Evolutionary conservation across 2,113 vertebrate species (phyloP).

Genomic region (Miniopterus natalensis): DNA sequence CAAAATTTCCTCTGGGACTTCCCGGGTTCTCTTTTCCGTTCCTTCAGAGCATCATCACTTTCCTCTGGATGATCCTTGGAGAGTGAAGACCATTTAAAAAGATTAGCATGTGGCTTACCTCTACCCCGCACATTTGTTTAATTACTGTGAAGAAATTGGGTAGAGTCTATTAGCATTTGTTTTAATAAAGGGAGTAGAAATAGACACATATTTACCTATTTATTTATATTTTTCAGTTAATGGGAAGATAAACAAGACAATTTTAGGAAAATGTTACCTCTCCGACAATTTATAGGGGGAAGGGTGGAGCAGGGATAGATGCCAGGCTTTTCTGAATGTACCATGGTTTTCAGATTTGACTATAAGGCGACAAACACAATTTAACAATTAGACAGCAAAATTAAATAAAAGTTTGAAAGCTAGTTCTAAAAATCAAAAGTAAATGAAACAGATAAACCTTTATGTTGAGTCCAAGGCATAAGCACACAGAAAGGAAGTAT

Average conservation of each 20-base stretch:
- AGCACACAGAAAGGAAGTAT: not conserved
- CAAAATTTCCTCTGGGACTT: too few species aligned
- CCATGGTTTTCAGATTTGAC: not conserved
- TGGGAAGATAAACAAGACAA: not conserved
- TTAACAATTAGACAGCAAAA: not conserved
- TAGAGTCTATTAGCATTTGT: not conserved
- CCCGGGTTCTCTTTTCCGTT: not conserved
- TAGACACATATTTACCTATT: not conserved
- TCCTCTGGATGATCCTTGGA: not conserved
- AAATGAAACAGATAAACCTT: not conserved
- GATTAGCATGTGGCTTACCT: not conserved
- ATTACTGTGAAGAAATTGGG: not conserved
- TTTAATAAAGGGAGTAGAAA: slow-evolving; percentile 30
- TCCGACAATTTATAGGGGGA: not conserved
- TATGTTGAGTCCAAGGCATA: not conserved
- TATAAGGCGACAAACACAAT: not conserved
- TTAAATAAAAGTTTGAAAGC: not conserved
- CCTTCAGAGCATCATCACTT: not conserved
- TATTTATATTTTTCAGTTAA: not conserved
- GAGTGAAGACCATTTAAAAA: not conserved
- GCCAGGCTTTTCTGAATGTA: not conserved
- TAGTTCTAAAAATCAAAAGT: slow-evolving; percentile 10
- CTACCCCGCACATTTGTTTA: not conserved
- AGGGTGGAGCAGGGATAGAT: not conserved
- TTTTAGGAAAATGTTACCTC: not conserved